Percentiles rank a stretch among this genome's conserved stretches.
Conservation (phyloP, 2,113 vertebrate genomes). For the Odocoileus hemionus region DNA sequence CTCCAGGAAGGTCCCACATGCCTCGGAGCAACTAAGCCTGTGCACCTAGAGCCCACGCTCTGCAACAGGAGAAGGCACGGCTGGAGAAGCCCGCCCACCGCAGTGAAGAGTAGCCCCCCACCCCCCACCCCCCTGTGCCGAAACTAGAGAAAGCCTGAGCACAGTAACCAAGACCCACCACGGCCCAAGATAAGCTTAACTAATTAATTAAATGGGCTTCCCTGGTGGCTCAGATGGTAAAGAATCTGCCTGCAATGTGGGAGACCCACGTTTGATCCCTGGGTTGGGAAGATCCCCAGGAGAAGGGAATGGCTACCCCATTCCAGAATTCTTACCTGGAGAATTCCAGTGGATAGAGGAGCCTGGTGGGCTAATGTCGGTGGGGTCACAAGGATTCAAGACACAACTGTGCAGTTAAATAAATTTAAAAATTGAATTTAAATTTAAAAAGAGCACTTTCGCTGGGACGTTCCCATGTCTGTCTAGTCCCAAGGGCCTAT, state of each 20-base stretch:
- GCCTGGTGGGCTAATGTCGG: not conserved
- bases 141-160: not conserved
- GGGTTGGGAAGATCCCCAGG: not conserved
- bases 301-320: not conserved
- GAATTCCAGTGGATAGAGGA: not conserved
- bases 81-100: not conserved
- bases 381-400: not conserved
- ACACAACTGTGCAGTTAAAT: not conserved
- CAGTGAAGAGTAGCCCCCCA: not conserved
- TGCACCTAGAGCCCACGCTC: not conserved
- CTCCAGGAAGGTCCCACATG: too few species aligned
- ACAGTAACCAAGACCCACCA: not conserved
- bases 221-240: not conserved
- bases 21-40: not conserved
- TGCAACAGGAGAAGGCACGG: not conserved
- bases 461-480: not conserved
- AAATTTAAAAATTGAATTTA: not conserved
- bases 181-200: accelerated
- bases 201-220: not conserved
- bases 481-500: not conserved
- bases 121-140: not conserved
- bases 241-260: not conserved
- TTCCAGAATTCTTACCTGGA: not conserved
- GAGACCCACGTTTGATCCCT: not conserved
- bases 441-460: not conserved